Conservation (phyloP, 2,113 vertebrate genomes). For the Podilymbus podiceps region DNA sequence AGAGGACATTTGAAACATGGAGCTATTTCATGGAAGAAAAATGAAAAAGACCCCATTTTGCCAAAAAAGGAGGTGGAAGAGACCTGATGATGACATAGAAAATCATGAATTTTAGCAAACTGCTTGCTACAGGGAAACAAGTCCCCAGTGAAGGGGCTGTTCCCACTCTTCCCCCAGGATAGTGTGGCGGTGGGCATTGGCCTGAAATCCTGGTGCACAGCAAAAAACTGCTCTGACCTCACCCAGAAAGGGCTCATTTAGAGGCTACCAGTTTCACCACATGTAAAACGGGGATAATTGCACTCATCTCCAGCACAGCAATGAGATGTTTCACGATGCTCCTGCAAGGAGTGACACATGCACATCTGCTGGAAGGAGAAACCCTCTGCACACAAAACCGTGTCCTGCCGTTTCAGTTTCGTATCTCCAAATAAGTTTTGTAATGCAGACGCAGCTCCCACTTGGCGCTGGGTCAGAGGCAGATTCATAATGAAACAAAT, state of each 20-base stretch:
- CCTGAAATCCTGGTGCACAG: fast-evolving
- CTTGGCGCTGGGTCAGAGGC: neutral
- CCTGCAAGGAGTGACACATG: fast-evolving
- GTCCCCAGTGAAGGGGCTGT: neutral
- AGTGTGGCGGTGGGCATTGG: fast-evolving
- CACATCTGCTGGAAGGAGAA: fast-evolving
- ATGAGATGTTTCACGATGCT: fast-evolving
- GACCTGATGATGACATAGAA: neutral
- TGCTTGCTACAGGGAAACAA: fast-evolving
- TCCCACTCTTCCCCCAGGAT: neutral
- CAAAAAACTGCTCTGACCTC: neutral
- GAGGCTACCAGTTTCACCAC: neutral
- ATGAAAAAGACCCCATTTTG: neutral
- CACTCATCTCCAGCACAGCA: neutral
- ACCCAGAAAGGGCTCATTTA: neutral
- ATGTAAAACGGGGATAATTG: neutral
- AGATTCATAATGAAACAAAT: neutral
- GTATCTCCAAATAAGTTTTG: neutral
- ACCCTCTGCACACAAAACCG: neutral
- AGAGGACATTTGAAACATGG: neutral
- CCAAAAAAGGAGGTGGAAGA: neutral
- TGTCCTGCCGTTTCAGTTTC: neutral
- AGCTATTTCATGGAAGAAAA: neutral
- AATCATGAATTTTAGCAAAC: neutral
- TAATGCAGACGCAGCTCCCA: neutral